Evolutionary conservation across 2,888 invertebrate genomes (phyloP), one percentile per base, ranked within the genome.

Genomic region (Ferrisia virgata): DNA sequence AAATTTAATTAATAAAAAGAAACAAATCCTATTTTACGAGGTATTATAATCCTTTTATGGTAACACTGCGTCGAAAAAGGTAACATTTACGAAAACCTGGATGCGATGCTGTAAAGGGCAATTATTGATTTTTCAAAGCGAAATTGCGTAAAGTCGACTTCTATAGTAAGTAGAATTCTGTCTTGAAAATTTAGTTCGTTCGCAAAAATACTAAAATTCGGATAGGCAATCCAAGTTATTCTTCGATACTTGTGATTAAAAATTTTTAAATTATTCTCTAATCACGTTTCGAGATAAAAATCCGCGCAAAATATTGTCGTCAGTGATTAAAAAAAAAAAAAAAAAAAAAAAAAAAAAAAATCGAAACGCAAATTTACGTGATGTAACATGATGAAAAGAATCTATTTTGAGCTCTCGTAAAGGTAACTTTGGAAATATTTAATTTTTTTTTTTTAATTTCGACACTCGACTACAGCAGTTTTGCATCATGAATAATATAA

Each of bases 51-150:
- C 13, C 15, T 11, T 22, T 3, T n/a, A 33, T n/a, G 72, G 72
- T 22, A 72, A 72, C 72, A 72, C 72, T 72, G 72, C 72, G 25
- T 28, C 11, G 18, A 33, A 31, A 28, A 64, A 22, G 58, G 58
- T 64, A 64, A 64, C 58, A 28, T 39, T 39, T 36, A 25, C 33
- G 22, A 22, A 79, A 79, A 79, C 79, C 47, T 79, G 79, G 40
- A 31, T 40, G 31, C 79, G 79, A 43, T 47, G 43, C 31, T 47
- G 79, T 47, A 0, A 47, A 28, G 79, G 79, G 79, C 79, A 79
- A 43, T 53, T 79, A 79, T 79, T 79, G 79, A 79, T 79, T 79
- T 79, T 79, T 79, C 47, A n/a, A 43, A 25, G n/a, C 47, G 31
- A 79, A 79, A 79, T 47, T 47, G 28, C 18, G 31, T 47, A n/a